Base-by-base conservation (phyloP, 1,140 invertebrate species). In the Liolophura sinensis region DNA sequence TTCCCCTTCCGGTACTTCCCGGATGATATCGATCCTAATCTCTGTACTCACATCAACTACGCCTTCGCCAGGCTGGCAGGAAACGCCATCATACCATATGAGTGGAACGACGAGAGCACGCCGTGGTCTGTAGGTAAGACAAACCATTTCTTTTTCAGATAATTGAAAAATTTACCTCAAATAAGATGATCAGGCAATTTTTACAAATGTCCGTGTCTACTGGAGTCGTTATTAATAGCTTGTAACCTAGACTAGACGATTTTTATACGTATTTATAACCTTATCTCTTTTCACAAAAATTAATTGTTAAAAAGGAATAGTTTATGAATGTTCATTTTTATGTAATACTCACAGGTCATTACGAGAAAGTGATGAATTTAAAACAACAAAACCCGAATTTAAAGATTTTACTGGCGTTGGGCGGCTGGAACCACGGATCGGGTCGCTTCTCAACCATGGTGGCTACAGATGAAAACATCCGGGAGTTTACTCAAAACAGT, bases 31-130 rank as follows among this genome's bases (percentile, higher is more conserved):
- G 92, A 97, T 79, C 86, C 94, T 0, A 71, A 68, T 49, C 89
- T 97, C 0, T 98, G 96, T 81, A 97, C 94, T 0, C 95, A 97
- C 82, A 86, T 97, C 24, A 91, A 97, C 31, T 97, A 94, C 78
- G 93, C 95, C 0, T 97, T 97, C 80, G 94, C 93, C 0, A 72
- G 52, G 55, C 65, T 73, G 51, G 75, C 80, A 80, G 92, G 94
- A 74, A 89, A 93, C 82, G 55, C n/a, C 1, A 50, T 70, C 3
- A 54, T 48, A 48, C 55, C 69, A n/a, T 71, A 70, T 48, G 75
- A 83, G 59, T 73, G 70, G 70, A 80, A 80, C 58, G 80, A 82
- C 55, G 74, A 81, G 46, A 71, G 56, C 58, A 69, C 68, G 16
- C 70, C 60, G 18, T 72, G 69, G 63, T 54, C n/a, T 54, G 12